Evolutionary conservation across 2,888 invertebrate genomes (phyloP), one percentile per base, ranked within the genome.

Genomic region (Saturnia japonica): DNA sequence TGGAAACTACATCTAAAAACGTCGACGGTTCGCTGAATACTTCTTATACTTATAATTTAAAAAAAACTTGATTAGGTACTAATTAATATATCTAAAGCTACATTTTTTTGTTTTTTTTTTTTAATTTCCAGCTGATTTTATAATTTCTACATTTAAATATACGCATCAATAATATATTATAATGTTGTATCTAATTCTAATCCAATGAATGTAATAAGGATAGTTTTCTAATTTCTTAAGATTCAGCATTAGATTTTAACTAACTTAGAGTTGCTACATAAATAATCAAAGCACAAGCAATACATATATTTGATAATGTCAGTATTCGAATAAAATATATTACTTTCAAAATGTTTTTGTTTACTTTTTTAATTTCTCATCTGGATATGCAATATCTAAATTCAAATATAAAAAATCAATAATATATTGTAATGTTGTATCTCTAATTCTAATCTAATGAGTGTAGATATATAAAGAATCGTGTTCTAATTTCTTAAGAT

Each of bases 21-120:
- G 86, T 89, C 85, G 93, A 94, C 93, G 93, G 92, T 86, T 92
- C 86, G 74, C 92, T 92, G 92, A 92, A 87, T 84, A 80, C 76
- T 78, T 72, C 75, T 72, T 73, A 77, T 40, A 69, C 34, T 66
- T 69, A 69, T 22, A 22, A 51, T 34, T 60, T n/a, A n/a, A n/a
- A n/a, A n/a, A n/a, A n/a, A n/a, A n/a, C n/a, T n/a, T n/a, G n/a
- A 28, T 60, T 28, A 11, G 57, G 12, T 25, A 60, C 28, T 28
- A 60, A 28, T 60, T 51, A 54, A 22, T 11, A 16, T 16, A 22
- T 51, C 45, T 51, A 22, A 66, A 67, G 12, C 19, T 70, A 60
- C 8, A 14, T 60, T 60, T 28, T 60, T 60, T 60, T 60, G 9
- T 25, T 60, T 28, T 28, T 6, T 28, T 60, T 60, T 60, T 60